These are phyloP conservation scores for Ptiloglossa arizonensis DNA, from an alignment of 1,140 invertebrate species.

Conservation along the genomic window DNA sequence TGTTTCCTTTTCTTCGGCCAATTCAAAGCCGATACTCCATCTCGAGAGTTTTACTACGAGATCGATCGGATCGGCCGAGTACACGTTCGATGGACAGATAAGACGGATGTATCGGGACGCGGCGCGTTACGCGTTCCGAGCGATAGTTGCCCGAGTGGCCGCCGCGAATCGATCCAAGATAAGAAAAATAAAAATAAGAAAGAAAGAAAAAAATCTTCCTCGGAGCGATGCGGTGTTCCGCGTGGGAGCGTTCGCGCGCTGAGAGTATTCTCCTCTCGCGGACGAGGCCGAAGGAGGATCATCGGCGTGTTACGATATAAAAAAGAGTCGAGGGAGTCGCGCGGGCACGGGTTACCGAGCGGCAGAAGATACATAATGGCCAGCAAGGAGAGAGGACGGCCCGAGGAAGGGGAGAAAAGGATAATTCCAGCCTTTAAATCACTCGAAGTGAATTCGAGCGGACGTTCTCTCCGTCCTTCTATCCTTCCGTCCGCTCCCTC, in stretches of 20 bases:
- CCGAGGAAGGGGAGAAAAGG: slow-evolving; percentile 31
- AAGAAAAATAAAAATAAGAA: neutral
- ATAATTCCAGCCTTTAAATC: slow-evolving; percentile 65
- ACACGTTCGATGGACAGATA: neutral
- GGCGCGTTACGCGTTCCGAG: neutral
- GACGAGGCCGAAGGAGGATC: neutral
- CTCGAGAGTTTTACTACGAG: neutral
- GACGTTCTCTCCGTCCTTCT: slow-evolving; percentile 36
- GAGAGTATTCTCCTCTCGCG: neutral
- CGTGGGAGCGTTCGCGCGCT: neutral
- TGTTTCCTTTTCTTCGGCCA: neutral
- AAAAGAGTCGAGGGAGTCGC: slow-evolving; percentile 29
- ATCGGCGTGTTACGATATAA: slow-evolving; percentile 30
- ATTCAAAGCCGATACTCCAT: neutral
- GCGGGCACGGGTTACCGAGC: too few relatives aligned
- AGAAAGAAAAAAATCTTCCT: neutral
- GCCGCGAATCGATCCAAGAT: neutral
- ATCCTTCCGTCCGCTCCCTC: neutral
- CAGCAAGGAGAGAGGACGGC: neutral
- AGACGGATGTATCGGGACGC: slow-evolving; percentile 6
- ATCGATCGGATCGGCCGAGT: neutral
- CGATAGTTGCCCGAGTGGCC: neutral
- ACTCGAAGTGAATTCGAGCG: slow-evolving; percentile 62
- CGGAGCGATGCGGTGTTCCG: neutral
- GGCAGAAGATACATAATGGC: slow-evolving; percentile 25